Evolutionary conservation across 2,113 vertebrate species (phyloP).

Genomic region (Deroptyus accipitrinus): DNA sequence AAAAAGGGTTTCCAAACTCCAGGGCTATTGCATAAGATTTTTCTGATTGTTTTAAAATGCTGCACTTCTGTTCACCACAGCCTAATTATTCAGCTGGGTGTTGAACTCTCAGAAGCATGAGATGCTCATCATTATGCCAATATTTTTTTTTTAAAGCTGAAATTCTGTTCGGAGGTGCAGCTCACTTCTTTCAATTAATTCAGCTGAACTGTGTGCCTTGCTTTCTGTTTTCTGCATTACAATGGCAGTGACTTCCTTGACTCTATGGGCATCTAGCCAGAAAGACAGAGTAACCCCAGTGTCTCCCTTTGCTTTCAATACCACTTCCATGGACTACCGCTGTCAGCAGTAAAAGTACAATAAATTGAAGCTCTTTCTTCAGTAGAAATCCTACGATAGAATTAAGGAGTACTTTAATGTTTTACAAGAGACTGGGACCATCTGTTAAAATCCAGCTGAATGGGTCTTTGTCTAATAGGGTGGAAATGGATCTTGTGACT

Average conservation of each 20-base stretch:
- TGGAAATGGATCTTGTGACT: conserved; percentile 49
- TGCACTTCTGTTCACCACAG: neutral
- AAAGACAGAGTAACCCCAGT: neutral
- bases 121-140: neutral
- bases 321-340: conserved; percentile 36
- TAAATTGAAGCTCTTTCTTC: conserved; percentile 33
- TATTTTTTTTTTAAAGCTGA: conserved; percentile 24
- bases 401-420: conserved; percentile 58
- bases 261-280: conserved; percentile 19
- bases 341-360: conserved; percentile 36
- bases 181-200: conserved; percentile 16
- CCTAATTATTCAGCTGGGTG: neutral
- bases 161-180: neutral
- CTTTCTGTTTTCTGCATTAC: conserved; percentile 52
- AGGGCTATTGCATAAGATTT: neutral
- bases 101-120: neutral
- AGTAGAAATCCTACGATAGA: conserved; percentile 20
- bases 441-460: conserved; percentile 52
- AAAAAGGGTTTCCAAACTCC: neutral
- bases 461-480: conserved; percentile 17
- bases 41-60: neutral
- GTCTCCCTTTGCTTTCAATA: conserved; percentile 9
- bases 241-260: neutral
- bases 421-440: conserved; percentile 40
- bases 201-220: neutral